Base-by-base conservation (phyloP, 2,797 vertebrate genomes). In the Alfaro cultratus region DNA sequence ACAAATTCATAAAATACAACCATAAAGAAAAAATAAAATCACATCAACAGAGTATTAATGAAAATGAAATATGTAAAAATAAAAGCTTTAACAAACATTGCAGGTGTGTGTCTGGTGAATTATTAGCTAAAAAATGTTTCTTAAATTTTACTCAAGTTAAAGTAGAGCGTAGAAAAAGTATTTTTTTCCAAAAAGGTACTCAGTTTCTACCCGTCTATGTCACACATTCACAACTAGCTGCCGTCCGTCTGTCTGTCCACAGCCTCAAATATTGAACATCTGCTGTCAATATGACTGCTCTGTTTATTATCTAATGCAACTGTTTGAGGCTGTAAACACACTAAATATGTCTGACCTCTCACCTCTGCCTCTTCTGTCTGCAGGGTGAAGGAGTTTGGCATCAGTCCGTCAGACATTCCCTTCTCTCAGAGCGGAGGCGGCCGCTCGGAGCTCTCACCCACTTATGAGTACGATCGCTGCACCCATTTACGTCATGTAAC, bases 331-430 rank as follows among this genome's bases (percentile, higher is more conserved):
- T 18, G 29, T 34, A 18, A 29, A 60, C 12, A 29, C 11, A 21
- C n/a, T n/a, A 21, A 29, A 12, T 13, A 31, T 15, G n/a, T 62
- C 31, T 62, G 29, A 60, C 29, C 13, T 29, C 45, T 49, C 49
- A 10, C 71, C n/a, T 53, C 12, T 13, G 11, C 13, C 79, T 43
- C 46, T 4, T 78, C 3, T 74, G 70, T 74, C 64, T 80, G 43
- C 96, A 99, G 98, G 96, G 98, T 99, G 86, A 99, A 99, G 96
- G 98, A 99, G 96, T 99, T 98, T 95, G 98, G 98, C 93, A 99
- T 99, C 91, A 99, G 97, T 94, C 98, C 98, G 72, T 99, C 98
- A 79, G 98, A 99, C 94, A 99, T 99, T 91, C 98, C 98, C 94
- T 99, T 99, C 96, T 96, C 97, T 83, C 98, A 99, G 96, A 82